Conservation (phyloP, 2,888 invertebrate species). For the Coelopa pilipes region DNA sequence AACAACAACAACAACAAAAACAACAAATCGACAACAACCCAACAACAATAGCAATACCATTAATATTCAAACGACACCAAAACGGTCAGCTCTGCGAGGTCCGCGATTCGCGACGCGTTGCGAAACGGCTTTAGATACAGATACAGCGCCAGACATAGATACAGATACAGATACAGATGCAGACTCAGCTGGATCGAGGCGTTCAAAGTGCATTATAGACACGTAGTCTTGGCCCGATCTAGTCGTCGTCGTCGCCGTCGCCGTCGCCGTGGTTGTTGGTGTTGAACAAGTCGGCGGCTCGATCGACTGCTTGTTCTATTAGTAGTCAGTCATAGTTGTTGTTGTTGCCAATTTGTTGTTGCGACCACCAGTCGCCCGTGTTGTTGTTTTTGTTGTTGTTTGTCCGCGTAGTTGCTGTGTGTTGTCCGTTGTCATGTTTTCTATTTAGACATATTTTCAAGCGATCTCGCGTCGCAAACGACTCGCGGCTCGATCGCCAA, state of each 20-base stretch:
- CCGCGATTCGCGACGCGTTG: background rate
- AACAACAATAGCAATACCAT: slow-evolving; percentile 12
- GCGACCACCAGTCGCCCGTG: background rate
- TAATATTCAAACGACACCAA: slow-evolving; percentile 36
- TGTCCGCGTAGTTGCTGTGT: background rate
- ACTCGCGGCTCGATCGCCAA: background rate
- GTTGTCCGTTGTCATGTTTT: slow-evolving; percentile 33
- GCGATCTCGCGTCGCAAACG: too few relatives aligned
- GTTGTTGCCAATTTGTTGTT: slow-evolving; percentile 11
- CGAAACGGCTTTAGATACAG: background rate
- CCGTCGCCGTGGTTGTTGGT: slow-evolving; percentile 12
- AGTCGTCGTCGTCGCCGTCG: background rate
- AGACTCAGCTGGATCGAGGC: too few relatives aligned
- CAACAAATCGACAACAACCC: background rate
- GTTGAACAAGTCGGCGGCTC: background rate
- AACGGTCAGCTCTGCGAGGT: slow-evolving; percentile 21
- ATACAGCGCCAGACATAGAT: too few relatives aligned
- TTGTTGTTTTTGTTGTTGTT: background rate
- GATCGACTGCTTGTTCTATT: background rate
- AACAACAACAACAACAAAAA: slow-evolving; percentile 2
- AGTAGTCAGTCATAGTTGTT: background rate
- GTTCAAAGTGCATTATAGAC: slow-evolving; percentile 23
- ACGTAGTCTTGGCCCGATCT: slow-evolving; percentile 1
- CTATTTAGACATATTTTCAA: slow-evolving; percentile 34
- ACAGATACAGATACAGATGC: too few relatives aligned